Percentiles rank a stretch among this genome's conserved stretches.
phyloP scores from a whole-genome alignment of 1,140 invertebrate genomes.

The Telenomus remus region DNA sequence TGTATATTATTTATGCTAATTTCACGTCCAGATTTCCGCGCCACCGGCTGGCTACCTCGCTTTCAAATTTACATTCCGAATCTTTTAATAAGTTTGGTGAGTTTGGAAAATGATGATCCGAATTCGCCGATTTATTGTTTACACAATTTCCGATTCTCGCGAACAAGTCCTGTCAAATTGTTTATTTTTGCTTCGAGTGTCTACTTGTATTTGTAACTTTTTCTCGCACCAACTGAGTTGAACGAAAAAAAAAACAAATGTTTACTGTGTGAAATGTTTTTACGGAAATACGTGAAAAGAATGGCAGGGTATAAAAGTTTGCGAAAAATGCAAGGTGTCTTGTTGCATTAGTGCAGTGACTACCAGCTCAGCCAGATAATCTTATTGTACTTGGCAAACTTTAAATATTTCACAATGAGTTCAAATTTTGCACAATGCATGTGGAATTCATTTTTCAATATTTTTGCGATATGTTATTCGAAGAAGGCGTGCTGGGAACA shows the following conservation, averaged over 20 bases:
- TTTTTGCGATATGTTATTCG: constrained; percentile 25
- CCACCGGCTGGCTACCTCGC: background rate
- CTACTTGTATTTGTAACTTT: too few relatives aligned
- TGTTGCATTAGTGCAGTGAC: constrained; percentile 48
- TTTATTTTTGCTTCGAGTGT: background rate
- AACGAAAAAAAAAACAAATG: background rate
- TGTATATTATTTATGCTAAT: constrained; percentile 42
- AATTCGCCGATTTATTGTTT: too few relatives aligned
- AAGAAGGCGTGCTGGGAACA: constrained; percentile 21
- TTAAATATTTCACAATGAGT: constrained; percentile 46
- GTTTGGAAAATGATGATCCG: background rate
- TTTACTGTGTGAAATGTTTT: constrained; percentile 21
- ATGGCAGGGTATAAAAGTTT: constrained; percentile 41
- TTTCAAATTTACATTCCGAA: constrained; percentile 17
- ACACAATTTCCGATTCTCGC: too few relatives aligned
- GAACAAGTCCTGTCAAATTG: too few relatives aligned
- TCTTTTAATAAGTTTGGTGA: constrained; percentile 5
- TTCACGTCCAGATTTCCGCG: constrained; percentile 18
- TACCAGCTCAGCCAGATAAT: constrained; percentile 38
- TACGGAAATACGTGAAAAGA: constrained; percentile 45
- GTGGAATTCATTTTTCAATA: constrained; percentile 26
- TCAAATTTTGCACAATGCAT: constrained; percentile 42
- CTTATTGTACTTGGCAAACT: constrained; percentile 45
- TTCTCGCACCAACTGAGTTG: too few relatives aligned
- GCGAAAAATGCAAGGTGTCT: constrained; percentile 37